Percentiles rank a stretch among this genome's conserved stretches.
Evolutionary conservation across 2,888 invertebrate genomes (phyloP).

Genomic region (Boloria selene): DNA sequence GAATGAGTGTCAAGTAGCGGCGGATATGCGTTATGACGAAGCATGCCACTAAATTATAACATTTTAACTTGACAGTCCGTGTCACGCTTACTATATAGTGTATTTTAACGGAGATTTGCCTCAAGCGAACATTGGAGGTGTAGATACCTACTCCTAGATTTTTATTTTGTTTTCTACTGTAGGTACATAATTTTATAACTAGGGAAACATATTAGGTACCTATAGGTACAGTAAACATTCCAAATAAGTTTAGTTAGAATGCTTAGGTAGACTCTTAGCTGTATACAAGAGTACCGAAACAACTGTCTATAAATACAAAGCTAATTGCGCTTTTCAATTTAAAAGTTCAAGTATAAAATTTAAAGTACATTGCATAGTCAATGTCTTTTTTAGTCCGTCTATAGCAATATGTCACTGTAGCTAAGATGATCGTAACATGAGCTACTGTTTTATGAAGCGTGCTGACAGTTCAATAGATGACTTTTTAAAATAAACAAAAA

Average conservation of each 20-base stretch:
- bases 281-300: no score
- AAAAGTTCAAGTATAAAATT: no score
- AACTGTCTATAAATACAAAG: no score
- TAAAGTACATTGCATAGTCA: conserved; percentile 23
- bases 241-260: no score
- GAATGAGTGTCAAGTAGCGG: conserved; percentile 72
- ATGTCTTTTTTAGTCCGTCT: conserved; percentile 44
- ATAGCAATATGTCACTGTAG: conserved; percentile 53
- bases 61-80: conserved; percentile 73
- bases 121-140: conserved; percentile 47
- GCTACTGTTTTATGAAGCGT: conserved; percentile 67
- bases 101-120: conserved; percentile 60
- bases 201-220: not conserved
- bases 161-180: not conserved
- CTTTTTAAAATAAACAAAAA: conserved; percentile 40
- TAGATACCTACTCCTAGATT: conserved; percentile 43
- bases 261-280: no score
- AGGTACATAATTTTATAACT: not conserved
- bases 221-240: not conserved
- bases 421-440: conserved; percentile 52
- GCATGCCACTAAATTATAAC: conserved; percentile 76
- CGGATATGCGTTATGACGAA: conserved; percentile 68
- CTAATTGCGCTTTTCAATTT: not conserved
- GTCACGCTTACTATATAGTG: conserved; percentile 62
- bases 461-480: conserved; percentile 66